Conservation (phyloP, 2,888 invertebrate species). For the Ligdia adustata region DNA sequence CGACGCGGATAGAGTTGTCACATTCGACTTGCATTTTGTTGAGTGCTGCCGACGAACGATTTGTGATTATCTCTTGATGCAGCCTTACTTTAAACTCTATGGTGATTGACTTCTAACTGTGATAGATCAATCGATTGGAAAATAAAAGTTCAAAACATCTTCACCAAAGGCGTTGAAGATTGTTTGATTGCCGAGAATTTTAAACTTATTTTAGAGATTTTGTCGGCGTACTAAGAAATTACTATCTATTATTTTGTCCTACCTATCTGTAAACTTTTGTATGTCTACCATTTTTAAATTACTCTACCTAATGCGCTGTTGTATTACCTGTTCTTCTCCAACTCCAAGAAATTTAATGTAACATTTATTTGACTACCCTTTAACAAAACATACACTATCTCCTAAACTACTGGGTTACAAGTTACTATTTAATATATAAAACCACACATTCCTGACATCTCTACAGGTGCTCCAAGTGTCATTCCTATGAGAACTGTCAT, state of each 20-base stretch:
- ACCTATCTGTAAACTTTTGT: too few species aligned
- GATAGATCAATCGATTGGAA: conserved; percentile 55
- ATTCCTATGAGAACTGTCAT: conserved; percentile 71
- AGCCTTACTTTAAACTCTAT: conserved; percentile 53
- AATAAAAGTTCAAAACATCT: conserved; percentile 36
- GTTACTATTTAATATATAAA: conserved; percentile 25
- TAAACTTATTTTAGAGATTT: too few species aligned
- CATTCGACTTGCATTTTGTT: conserved; percentile 44
- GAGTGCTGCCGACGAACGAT: conserved; percentile 63
- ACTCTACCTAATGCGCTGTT: too few species aligned
- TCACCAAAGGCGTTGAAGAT: conserved; percentile 7
- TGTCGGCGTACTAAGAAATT: too few species aligned
- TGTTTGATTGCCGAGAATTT: neutral
- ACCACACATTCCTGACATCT: conserved; percentile 37
- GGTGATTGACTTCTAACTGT: conserved; percentile 63
- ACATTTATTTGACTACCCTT: too few species aligned
- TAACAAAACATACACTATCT: neutral
- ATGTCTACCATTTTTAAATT: too few species aligned
- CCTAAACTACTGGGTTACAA: conserved; percentile 12
- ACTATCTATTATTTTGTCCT: too few species aligned
- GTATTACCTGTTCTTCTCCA: too few species aligned
- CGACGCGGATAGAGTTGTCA: conserved; percentile 57
- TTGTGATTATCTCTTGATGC: conserved; percentile 62
- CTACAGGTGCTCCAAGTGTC: conserved; percentile 55
- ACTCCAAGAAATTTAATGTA: too few species aligned